Base-by-base conservation (phyloP, 2,888 invertebrate species). In the Ophioninae sp. region DNA sequence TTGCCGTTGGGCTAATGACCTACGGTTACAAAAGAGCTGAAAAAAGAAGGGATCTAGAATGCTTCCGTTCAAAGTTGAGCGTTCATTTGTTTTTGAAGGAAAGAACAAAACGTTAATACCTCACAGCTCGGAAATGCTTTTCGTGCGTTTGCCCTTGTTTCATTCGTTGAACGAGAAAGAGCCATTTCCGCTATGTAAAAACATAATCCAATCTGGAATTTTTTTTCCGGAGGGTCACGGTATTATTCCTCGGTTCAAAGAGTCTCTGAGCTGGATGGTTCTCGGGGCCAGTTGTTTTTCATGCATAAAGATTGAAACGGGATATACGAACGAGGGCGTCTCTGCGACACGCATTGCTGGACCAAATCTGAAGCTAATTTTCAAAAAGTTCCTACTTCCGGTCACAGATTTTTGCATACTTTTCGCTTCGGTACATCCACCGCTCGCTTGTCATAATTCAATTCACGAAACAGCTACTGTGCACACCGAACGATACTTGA, bases 241-340 rank as follows among this genome's bases (percentile, higher is more conserved):
- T 73, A 59, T 73, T 80, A 73, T 77, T 80, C 67, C 68, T 73
- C 65, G 68, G 73, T 68, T 77, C 80, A 80, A 83, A 73, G 79
- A 64, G 59, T 58, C 44, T 51, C 68, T 22, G 13, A 56, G 75
- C 41, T 65, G 65, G 39, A 79, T 58, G 79, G 56, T 73, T 44
- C 13, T 17, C 58, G 17, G 63, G 22, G 37, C 37, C 22, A 37
- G 64, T 69, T 37, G 65, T 67, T 67, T 64, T 68, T 73, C 41
- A 76, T 68, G 67, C 72, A 76, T 77, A 58, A 69, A 76, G 76
- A 65, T 83, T 72, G 63, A 63, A 83, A 80, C 41, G 67, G 30
- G 44, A 75, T 72, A 56, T 76, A 67, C 65, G 13, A 69, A 39
- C 23, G 20, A 58, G 17, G 74, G 51, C 10, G 37, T 22, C 37